These are phyloP conservation scores for Larimichthys polyactis DNA, from an alignment of 2,113 vertebrate species.

Conservation along the genomic window DNA sequence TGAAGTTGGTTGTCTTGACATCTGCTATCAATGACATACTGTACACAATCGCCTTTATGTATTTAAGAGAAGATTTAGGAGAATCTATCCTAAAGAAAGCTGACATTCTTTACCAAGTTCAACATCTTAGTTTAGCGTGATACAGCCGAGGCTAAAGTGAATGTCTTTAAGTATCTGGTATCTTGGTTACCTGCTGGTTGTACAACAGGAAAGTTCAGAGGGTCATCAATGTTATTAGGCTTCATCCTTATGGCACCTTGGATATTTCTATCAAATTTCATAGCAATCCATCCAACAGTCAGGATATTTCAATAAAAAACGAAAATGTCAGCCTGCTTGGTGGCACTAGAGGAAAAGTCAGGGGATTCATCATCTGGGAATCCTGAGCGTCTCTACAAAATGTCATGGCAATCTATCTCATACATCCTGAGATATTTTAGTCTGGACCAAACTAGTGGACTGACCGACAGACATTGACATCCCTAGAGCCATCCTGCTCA, in stretches of 20 bases:
- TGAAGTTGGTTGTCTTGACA: slow-evolving; percentile 36
- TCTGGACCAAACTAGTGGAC: neutral
- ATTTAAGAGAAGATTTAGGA: neutral
- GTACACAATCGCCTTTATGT: slow-evolving; percentile 13
- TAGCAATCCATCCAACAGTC: neutral
- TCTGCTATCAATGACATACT: slow-evolving; percentile 12
- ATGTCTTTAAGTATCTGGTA: too few species aligned
- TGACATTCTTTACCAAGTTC: neutral
- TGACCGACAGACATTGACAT: neutral
- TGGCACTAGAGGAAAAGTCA: neutral
- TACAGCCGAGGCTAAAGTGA: too few species aligned
- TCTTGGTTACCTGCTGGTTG: neutral
- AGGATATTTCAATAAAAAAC: neutral
- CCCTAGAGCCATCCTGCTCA: neutral
- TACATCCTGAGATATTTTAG: neutral
- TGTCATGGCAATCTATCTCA: neutral
- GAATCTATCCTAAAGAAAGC: neutral
- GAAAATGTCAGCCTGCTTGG: slow-evolving; percentile 11
- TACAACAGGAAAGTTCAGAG: neutral
- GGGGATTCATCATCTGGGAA: neutral
- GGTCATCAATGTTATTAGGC: neutral
- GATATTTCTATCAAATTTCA: neutral
- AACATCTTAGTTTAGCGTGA: neutral
- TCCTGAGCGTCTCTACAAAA: neutral
- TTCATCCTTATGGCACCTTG: neutral